Conservation (phyloP, 1,140 invertebrate species). For the Caenorhabditis briggsae region DNA sequence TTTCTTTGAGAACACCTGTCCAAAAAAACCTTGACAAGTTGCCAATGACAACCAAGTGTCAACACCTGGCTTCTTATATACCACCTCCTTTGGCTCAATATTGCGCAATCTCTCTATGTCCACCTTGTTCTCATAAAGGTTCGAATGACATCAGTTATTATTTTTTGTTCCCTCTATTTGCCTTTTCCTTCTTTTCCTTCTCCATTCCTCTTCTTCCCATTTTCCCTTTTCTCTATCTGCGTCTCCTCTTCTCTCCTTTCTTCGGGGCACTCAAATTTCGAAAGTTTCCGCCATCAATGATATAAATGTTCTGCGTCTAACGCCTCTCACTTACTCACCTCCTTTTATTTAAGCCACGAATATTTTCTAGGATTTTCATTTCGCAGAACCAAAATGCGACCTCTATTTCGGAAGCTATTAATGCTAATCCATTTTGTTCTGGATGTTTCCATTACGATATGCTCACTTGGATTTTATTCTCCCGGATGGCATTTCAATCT, state of each 20-base stretch:
- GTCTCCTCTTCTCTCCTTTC: background rate
- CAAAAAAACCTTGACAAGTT: background rate
- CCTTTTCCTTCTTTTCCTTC: background rate
- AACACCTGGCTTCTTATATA: background rate
- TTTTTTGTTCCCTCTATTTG: constrained; percentile 13
- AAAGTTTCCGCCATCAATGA: constrained; percentile 7
- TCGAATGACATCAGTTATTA: constrained; percentile 1
- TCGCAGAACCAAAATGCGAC: background rate
- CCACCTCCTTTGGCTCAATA: background rate
- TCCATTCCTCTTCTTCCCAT: background rate
- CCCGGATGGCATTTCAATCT: constrained; percentile 27
- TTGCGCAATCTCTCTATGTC: background rate
- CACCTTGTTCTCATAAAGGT: background rate
- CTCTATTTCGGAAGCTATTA: background rate
- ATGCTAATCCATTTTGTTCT: background rate
- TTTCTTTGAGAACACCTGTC: background rate
- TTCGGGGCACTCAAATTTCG: background rate
- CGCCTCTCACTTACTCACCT: constrained; percentile 10
- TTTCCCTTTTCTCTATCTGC: constrained; percentile 30
- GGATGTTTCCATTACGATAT: background rate
- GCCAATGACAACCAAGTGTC: background rate
- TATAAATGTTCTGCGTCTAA: constrained; percentile 12
- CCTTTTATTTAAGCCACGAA: background rate
- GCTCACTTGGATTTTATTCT: constrained; percentile 29
- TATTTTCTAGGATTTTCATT: constrained; percentile 29